phyloP scores from a whole-genome alignment of 2,797 vertebrate genomes.

The Pterois miles region DNA sequence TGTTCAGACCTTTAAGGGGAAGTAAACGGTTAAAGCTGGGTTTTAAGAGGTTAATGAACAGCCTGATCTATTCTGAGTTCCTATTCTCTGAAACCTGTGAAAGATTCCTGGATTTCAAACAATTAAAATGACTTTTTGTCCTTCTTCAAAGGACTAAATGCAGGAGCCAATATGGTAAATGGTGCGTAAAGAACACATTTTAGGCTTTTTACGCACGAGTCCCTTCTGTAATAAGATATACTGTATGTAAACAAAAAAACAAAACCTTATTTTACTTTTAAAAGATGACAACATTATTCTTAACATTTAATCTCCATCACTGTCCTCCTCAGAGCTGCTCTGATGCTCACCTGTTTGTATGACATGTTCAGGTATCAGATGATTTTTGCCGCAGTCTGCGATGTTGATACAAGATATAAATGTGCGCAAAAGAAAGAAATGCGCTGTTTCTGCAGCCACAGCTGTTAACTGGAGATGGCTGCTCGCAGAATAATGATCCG shows the following conservation, averaged over 20 bases:
- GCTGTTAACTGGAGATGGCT: background rate
- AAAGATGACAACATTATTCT: background rate
- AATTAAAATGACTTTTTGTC: background rate
- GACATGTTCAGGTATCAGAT: background rate
- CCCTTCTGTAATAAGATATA: background rate
- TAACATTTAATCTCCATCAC: background rate
- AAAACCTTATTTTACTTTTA: background rate
- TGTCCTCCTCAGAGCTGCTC: background rate
- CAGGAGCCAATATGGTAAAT: background rate
- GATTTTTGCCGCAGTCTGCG: constrained; percentile 34
- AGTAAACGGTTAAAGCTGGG: background rate
- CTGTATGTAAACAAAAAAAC: too few species aligned
- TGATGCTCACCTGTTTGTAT: constrained; percentile 49
- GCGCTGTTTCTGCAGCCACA: constrained; percentile 22
- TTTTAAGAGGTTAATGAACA: constrained; percentile 8
- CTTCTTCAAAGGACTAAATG: background rate
- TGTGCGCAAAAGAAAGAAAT: constrained; percentile 29
- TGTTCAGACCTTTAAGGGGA: background rate
- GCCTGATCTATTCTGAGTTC: constrained; percentile 6
- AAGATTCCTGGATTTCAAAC: background rate
- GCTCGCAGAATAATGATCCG: background rate
- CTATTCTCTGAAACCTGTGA: background rate
- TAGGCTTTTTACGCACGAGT: background rate
- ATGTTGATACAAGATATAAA: background rate
- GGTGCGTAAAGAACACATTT: background rate